These are phyloP conservation scores for Ormia ochracea DNA, from an alignment of 2,888 invertebrate species.

Conservation along the genomic window DNA sequence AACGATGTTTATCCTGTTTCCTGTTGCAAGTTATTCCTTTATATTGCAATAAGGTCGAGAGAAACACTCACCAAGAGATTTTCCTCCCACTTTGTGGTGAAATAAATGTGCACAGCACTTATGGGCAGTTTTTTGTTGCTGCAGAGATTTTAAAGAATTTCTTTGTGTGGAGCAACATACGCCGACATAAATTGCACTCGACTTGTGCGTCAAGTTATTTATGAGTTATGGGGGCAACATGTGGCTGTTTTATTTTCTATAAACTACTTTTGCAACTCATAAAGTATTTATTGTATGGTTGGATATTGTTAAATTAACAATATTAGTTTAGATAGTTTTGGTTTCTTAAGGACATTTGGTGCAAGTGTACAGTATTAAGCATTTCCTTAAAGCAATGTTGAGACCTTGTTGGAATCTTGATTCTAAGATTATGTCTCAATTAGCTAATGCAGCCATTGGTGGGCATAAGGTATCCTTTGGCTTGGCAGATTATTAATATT, in stretches of 20 bases:
- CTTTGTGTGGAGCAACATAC: not conserved
- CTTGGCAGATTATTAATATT: too few relatives aligned
- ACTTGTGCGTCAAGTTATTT: constrained; percentile 60
- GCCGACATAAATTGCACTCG: constrained; percentile 39
- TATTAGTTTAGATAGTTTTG: constrained; percentile 8
- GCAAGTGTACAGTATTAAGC: not conserved
- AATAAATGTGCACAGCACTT: constrained; percentile 40
- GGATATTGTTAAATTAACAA: constrained; percentile 31
- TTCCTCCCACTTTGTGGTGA: constrained; percentile 42
- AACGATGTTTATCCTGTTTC: constrained; percentile 13
- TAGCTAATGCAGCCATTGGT: constrained; percentile 16
- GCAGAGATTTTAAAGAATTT: not conserved
- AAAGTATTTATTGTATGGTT: constrained; percentile 25
- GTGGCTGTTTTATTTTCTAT: constrained; percentile 43
- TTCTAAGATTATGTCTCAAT: constrained; percentile 50
- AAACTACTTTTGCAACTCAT: constrained; percentile 44
- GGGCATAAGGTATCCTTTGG: not conserved
- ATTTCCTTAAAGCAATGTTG: not conserved
- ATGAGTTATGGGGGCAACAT: constrained; percentile 60
- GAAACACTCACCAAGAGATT: not conserved
- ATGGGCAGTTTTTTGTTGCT: not conserved
- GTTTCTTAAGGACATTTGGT: not conserved
- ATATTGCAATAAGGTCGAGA: constrained; percentile 41
- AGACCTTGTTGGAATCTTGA: constrained; percentile 37
- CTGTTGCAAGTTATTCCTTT: constrained; percentile 28